Base-by-base conservation (phyloP, 2,888 invertebrate genomes). In the Thumatha senex region DNA sequence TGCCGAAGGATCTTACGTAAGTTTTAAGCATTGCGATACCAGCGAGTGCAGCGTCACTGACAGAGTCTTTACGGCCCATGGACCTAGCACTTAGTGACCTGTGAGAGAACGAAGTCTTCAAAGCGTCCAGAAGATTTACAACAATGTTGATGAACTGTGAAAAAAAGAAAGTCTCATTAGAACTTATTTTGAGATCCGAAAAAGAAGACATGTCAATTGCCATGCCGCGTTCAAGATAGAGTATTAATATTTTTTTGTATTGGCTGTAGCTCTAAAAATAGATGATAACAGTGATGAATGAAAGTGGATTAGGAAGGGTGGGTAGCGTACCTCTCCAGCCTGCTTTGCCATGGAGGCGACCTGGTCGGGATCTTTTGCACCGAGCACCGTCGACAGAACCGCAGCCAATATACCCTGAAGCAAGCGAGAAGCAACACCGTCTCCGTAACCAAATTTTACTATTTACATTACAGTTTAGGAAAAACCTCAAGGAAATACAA, bases 291-390 rank as follows among this genome's bases (percentile, higher is more conserved):
- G 51, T 54, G 50, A 24, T 24, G 18, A 24, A 24, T 24, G 46
- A 42, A 48, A 13, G 76, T 76, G 80, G 81, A 78, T 66, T 78
- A 82, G 87, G 86, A 83, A 83, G 82, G 87, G 78, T 79, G 80
- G 82, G 78, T 74, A 86, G 94, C 96, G 94, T 95, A 97, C 97
- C 97, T 97, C 97, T 92, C 97, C 96, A 91, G 97, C 97, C 92
- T 97, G 97, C 93, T 96, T 97, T 92, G 97, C 97, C 96, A 97
- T 96, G 92, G 95, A 95, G 93, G 96, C 95, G 91, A 97, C 96
- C 93, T 97, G 97, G 90, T 96, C 95, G 84, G 97, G 97, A 93
- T 97, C 96, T 94, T 96, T 96, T 91, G 95, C 94, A 93, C 97
- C 97, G 92, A 97, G 95, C 93, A 97, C 94, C 91, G 96, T 95